Evolutionary conservation across 2,797 vertebrate genomes (phyloP).

Genomic region (Pristis pectinata): DNA sequence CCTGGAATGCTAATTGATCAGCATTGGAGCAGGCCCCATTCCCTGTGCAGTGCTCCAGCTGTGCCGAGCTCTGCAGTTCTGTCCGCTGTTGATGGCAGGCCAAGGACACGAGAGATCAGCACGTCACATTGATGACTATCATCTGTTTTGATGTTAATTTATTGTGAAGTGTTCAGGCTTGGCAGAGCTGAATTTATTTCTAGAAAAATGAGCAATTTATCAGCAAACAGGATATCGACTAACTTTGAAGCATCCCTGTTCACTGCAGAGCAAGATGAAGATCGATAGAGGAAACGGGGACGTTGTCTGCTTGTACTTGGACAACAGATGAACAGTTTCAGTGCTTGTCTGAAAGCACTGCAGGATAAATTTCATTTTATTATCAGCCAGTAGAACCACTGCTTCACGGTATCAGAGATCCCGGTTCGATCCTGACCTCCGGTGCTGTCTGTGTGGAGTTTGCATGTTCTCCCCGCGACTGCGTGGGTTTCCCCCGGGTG

Average conservation of each 20-base stretch:
- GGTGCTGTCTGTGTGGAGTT: too few species aligned
- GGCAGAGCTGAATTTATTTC: background rate
- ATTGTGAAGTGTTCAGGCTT: background rate
- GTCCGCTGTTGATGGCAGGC: background rate
- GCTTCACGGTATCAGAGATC: too few species aligned
- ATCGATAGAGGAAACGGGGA: background rate
- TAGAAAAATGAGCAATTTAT: background rate
- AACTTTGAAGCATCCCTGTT: background rate
- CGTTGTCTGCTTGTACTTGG: background rate
- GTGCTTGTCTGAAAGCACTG: background rate
- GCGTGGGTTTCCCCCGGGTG: too few species aligned
- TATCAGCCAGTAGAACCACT: background rate
- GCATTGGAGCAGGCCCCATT: background rate
- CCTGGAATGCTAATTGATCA: background rate
- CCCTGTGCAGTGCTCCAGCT: background rate
- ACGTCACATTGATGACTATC: background rate
- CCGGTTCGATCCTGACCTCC: too few species aligned
- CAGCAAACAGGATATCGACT: background rate
- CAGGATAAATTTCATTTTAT: background rate
- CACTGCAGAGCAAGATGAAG: background rate
- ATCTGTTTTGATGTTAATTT: background rate
- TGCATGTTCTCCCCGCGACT: too few species aligned
- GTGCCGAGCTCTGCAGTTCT: background rate
- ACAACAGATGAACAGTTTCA: background rate
- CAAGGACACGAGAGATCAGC: background rate